Conservation (phyloP, 2,797 vertebrate genomes). For the Aselliscus stoliczkanus region DNA sequence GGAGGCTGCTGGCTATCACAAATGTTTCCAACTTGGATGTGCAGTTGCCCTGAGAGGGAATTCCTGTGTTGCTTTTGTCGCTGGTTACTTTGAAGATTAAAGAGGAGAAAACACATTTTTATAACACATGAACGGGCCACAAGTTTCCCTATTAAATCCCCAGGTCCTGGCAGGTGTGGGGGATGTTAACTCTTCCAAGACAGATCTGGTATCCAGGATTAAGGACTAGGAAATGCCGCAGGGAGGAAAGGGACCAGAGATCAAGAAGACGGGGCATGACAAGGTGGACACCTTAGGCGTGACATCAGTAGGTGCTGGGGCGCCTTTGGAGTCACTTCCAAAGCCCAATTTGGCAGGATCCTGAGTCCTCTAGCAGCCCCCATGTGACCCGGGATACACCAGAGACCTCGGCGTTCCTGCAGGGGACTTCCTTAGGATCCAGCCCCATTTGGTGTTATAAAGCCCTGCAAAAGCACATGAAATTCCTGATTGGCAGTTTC, state of each 20-base stretch:
- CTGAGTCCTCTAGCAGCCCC: not conserved
- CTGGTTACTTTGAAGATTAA: slow-evolving; percentile 43
- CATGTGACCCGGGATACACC: too few relatives aligned
- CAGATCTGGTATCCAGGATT: not conserved
- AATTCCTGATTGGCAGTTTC: not conserved
- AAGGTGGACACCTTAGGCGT: not conserved
- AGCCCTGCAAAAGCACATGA: not conserved
- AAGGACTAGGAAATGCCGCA: not conserved
- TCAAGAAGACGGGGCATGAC: not conserved
- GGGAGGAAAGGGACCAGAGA: not conserved
- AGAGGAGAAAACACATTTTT: not conserved
- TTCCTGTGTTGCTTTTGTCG: not conserved
- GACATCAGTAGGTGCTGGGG: not conserved
- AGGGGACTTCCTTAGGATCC: not conserved
- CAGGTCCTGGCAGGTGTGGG: not conserved
- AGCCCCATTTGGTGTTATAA: not conserved
- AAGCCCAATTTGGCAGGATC: not conserved
- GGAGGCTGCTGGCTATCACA: not conserved
- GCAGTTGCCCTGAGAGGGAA: not conserved
- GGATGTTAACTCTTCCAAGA: not conserved
- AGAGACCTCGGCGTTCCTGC: not conserved
- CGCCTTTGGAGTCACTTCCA: not conserved
- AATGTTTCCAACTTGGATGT: not conserved
- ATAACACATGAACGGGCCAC: not conserved
- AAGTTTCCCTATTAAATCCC: slow-evolving; percentile 33